These are phyloP conservation scores for Chloroclysta siterata DNA, from an alignment of 2,888 invertebrate genomes.

Conservation along the genomic window DNA sequence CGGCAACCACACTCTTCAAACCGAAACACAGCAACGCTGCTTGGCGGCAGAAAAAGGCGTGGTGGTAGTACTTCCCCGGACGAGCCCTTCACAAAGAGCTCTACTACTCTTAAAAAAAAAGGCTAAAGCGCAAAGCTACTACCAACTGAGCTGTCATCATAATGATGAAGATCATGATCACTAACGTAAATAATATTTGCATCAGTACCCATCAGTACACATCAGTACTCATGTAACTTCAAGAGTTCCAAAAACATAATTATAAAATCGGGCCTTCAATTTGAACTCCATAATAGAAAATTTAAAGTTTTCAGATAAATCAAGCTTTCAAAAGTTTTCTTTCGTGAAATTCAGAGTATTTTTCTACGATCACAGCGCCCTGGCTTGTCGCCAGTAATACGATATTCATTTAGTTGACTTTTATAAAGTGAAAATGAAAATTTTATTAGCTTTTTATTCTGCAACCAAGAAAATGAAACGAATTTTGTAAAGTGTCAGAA, in stretches of 20 bases:
- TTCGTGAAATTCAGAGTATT: constrained; percentile 5
- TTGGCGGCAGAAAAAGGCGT: too few species aligned
- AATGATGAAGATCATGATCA: too few species aligned
- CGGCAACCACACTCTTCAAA: too few species aligned
- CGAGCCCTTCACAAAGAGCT: too few species aligned
- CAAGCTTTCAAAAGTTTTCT: constrained; percentile 15
- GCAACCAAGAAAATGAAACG: background rate
- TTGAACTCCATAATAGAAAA: constrained; percentile 56
- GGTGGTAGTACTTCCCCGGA: too few species aligned
- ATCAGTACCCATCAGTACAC: too few species aligned
- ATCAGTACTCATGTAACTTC: background rate
- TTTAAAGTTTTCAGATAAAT: constrained; percentile 26
- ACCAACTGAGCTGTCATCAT: too few species aligned
- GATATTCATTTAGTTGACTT: constrained; percentile 26
- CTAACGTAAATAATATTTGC: too few species aligned
- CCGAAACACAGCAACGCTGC: too few species aligned
- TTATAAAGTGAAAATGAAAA: constrained; percentile 53
- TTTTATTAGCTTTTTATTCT: constrained; percentile 9
- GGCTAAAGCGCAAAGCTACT: too few species aligned
- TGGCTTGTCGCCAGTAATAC: constrained; percentile 65
- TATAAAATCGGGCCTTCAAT: constrained; percentile 6
- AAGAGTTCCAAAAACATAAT: constrained; percentile 4
- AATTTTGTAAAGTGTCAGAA: background rate
- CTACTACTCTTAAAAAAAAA: too few species aligned
- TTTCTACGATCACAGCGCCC: constrained; percentile 5